phyloP scores from a whole-genome alignment of 1,140 invertebrate genomes.

The Episyrphus balteatus region DNA sequence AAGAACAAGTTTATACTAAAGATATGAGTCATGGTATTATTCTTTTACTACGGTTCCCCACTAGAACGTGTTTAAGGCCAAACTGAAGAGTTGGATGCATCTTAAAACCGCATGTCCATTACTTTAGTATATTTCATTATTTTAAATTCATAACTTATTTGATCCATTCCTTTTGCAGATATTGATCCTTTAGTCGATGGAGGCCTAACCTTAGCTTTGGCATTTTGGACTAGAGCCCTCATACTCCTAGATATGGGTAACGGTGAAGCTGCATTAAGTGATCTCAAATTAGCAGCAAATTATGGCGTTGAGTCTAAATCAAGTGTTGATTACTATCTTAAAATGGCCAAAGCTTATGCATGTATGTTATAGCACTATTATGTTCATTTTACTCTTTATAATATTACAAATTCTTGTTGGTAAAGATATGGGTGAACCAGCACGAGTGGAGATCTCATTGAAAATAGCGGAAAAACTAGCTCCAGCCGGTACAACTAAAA shows the following conservation, averaged over 20 bases:
- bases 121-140: no score
- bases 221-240: slow-evolving; percentile 46
- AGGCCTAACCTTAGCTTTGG: slow-evolving; percentile 48
- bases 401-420: neutral
- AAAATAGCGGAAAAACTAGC: slow-evolving; percentile 44
- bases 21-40: no score
- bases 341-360: slow-evolving; percentile 50
- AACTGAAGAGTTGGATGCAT: no score
- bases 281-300: slow-evolving; percentile 49
- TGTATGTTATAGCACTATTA: slow-evolving; percentile 25
- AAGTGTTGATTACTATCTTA: slow-evolving; percentile 48
- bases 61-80: no score
- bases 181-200: slow-evolving; percentile 42
- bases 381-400: neutral
- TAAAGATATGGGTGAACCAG: slow-evolving; percentile 37
- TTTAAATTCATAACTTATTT: no score
- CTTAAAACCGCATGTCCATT: no score
- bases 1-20: no score
- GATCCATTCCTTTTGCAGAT: slow-evolving; percentile 31
- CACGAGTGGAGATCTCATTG: slow-evolving; percentile 45
- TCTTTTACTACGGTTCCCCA: no score
- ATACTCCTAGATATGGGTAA: slow-evolving; percentile 42
- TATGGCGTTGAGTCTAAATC: slow-evolving; percentile 43
- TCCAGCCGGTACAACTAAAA: slow-evolving; percentile 28
- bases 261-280: slow-evolving; percentile 44